A percentile compares a stretch with the other conserved stretches of the same genome.
phyloP scores from a whole-genome alignment of 2,113 vertebrate species.

The Nycticorax nycticorax region DNA sequence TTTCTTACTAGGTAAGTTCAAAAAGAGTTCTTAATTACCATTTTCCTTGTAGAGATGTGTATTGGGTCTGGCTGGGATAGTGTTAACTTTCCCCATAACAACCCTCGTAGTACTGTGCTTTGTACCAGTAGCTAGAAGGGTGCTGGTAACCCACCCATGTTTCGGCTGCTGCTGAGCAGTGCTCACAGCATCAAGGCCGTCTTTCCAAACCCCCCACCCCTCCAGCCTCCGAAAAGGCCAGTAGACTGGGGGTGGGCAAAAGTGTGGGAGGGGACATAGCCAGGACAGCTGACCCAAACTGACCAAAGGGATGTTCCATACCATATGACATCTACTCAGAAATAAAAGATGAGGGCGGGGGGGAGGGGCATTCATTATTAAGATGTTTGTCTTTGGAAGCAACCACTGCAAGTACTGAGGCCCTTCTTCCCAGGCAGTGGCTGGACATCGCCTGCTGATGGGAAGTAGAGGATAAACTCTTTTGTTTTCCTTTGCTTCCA shows the following conservation, averaged over 20 bases:
- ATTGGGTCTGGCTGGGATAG: not conserved
- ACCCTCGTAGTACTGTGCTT: not conserved
- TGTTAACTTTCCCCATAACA: not conserved
- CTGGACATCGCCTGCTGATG: not conserved
- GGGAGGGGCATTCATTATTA: not conserved
- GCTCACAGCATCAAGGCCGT: not conserved
- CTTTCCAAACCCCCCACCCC: not conserved
- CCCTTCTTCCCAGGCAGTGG: not conserved
- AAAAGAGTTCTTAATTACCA: not conserved
- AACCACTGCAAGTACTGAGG: fast-evolving
- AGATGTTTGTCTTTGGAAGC: not conserved
- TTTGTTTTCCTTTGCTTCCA: not conserved
- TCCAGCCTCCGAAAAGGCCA: no score
- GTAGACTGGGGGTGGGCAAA: not conserved
- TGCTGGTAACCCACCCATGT: not conserved
- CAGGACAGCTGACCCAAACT: not conserved
- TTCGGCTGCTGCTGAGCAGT: not conserved
- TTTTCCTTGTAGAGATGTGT: not conserved
- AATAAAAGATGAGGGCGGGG: not conserved
- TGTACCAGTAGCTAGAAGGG: not conserved
- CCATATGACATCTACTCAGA: fast-evolving
- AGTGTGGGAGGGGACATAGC: not conserved
- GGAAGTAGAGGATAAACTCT: not conserved
- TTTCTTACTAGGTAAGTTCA: not conserved
- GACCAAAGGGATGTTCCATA: no score